A percentile compares a stretch with the other conserved stretches of the same genome.
Conservation (phyloP, 2,113 vertebrate genomes). For the Nyctereutes procyonoides region DNA sequence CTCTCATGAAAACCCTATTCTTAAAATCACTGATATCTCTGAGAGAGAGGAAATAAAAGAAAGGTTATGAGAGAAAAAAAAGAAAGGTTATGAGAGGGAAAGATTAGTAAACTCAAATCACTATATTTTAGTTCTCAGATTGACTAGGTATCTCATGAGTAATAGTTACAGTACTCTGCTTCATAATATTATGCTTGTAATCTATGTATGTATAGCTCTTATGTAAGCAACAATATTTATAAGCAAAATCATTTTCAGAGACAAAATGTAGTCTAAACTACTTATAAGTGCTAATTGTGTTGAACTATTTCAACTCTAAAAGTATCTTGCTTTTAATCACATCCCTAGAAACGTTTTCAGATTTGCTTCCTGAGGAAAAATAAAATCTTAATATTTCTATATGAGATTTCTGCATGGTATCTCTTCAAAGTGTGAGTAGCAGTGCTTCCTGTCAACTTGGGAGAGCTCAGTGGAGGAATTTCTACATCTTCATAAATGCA, state of each 20-base stretch:
- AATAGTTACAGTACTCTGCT: not conserved
- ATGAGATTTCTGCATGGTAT: not conserved
- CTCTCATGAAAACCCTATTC: not conserved
- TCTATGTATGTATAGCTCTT: not conserved
- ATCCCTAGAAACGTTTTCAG: not conserved
- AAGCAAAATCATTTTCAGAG: not conserved
- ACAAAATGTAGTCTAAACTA: not conserved
- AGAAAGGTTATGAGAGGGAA: not conserved
- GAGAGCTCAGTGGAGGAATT: not conserved
- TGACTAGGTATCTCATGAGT: not conserved
- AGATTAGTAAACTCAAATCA: not conserved
- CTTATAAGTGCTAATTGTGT: conserved; percentile 9
- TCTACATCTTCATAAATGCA: not conserved
- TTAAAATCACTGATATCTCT: not conserved
- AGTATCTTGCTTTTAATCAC: not conserved
- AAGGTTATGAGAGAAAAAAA: not conserved
- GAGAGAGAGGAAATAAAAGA: not conserved
- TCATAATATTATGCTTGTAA: not conserved
- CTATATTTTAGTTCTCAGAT: not conserved
- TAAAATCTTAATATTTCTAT: conserved; percentile 6
- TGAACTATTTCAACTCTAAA: not conserved
- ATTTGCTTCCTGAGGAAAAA: not conserved
- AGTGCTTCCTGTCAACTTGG: not conserved
- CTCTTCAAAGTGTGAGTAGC: not conserved
- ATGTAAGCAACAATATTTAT: not conserved